phyloP scores from a whole-genome alignment of 2,797 vertebrate genomes.

The Phoxinus dragarum region DNA sequence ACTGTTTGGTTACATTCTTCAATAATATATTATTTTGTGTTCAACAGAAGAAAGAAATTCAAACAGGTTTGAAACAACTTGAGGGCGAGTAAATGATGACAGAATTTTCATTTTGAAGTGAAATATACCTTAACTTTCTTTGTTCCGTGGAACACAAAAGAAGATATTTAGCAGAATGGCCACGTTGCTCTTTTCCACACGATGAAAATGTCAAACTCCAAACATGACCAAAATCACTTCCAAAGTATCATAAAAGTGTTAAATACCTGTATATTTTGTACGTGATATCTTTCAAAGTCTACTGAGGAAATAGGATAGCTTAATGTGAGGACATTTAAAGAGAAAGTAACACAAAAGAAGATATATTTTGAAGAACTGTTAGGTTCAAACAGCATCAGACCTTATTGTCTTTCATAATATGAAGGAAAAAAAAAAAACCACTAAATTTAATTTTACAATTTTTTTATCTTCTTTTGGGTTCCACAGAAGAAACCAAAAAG shows the following conservation, averaged over 20 bases:
- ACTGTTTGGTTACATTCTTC: too few species aligned
- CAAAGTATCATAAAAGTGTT: not conserved
- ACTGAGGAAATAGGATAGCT: not conserved
- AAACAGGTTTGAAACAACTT: too few species aligned
- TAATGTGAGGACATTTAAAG: not conserved
- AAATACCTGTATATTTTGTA: not conserved
- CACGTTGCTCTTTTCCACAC: not conserved
- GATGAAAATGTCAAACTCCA: not conserved
- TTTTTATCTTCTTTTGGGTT: too few species aligned
- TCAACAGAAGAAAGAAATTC: too few species aligned
- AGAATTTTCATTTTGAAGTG: too few species aligned
- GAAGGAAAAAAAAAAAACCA: too few species aligned
- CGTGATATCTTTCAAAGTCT: not conserved
- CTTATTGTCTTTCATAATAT: too few species aligned
- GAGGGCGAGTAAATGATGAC: too few species aligned
- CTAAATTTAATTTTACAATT: too few species aligned
- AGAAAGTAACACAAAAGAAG: not conserved
- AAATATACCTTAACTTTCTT: not conserved
- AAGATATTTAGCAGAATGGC: not conserved
- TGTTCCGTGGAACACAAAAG: not conserved
- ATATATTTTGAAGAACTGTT: too few species aligned
- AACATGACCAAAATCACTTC: not conserved
- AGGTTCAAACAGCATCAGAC: too few species aligned
- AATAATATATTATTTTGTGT: too few species aligned
- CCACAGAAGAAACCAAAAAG: not conserved